Evolutionary conservation across 2,888 invertebrate genomes (phyloP).

Genomic region (Alloplasta piceator): DNA sequence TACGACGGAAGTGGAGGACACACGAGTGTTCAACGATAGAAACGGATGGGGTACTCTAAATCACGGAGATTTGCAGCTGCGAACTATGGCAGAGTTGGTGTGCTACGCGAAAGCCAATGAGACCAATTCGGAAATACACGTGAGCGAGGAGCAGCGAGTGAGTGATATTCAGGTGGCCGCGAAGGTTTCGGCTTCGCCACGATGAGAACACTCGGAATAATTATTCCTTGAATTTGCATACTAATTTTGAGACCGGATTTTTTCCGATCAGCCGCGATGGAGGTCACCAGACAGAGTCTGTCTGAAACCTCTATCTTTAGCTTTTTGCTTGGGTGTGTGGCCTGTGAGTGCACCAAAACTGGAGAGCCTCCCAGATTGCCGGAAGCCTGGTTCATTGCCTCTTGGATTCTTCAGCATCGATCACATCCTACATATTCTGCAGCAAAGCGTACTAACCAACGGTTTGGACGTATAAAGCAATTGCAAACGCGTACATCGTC

Average conservation of each 20-base stretch:
- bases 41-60: constrained; percentile 70
- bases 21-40: constrained; percentile 56
- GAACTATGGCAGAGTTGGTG: constrained; percentile 13
- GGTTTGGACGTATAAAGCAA: constrained; percentile 69
- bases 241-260: constrained; percentile 81
- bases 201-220: constrained; percentile 79
- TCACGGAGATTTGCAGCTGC: constrained; percentile 69
- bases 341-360: neutral
- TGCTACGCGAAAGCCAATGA: constrained; percentile 31
- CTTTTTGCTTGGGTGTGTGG: too few species aligned
- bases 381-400: neutral
- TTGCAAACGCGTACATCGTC: constrained; percentile 39
- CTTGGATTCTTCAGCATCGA: constrained; percentile 19
- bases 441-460: constrained; percentile 19
- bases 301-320: neutral
- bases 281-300: constrained; percentile 7
- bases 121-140: constrained; percentile 34
- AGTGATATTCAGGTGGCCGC: constrained; percentile 58
- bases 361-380: neutral
- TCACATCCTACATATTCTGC: neutral
- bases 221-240: constrained; percentile 81
- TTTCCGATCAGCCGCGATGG: constrained; percentile 58
- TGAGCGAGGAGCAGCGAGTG: constrained; percentile 15
- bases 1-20: constrained; percentile 33
- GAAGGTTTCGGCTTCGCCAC: constrained; percentile 61